Percentiles rank a stretch among this genome's conserved stretches.
These are phyloP conservation scores for Chouioia cunea DNA, from an alignment of 2,888 invertebrate genomes.

Conservation along the genomic window DNA sequence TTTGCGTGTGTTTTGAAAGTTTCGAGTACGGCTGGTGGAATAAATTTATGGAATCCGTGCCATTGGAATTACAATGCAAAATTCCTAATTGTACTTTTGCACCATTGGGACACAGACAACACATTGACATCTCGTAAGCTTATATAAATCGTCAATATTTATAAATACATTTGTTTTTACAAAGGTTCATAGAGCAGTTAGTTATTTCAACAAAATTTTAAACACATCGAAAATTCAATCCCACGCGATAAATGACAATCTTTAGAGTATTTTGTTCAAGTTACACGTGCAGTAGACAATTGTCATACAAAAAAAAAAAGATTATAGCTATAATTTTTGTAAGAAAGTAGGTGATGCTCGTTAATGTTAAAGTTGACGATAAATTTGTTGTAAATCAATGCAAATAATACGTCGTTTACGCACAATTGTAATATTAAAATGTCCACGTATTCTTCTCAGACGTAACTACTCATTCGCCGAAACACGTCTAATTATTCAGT, in stretches of 20 bases:
- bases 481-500: conserved; percentile 25
- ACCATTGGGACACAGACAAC: conserved; percentile 1
- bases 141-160: not conserved
- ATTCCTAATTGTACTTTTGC: not conserved
- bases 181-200: no score
- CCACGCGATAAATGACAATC: no score
- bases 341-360: no score
- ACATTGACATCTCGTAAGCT: not conserved
- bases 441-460: not conserved
- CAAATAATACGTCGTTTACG: not conserved
- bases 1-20: conserved; percentile 5
- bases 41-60: conserved; percentile 10
- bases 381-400: no score
- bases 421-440: not conserved
- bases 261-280: no score
- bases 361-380: no score
- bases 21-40: conserved; percentile 15
- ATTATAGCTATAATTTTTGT: no score
- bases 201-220: no score
- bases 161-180: no score
- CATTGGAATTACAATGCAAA: conserved; percentile 1
- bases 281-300: no score
- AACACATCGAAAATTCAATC: no score
- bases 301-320: no score
- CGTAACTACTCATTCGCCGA: conserved; percentile 5